Conservation (phyloP, 2,888 invertebrate genomes). For the Lissonota sp. region DNA sequence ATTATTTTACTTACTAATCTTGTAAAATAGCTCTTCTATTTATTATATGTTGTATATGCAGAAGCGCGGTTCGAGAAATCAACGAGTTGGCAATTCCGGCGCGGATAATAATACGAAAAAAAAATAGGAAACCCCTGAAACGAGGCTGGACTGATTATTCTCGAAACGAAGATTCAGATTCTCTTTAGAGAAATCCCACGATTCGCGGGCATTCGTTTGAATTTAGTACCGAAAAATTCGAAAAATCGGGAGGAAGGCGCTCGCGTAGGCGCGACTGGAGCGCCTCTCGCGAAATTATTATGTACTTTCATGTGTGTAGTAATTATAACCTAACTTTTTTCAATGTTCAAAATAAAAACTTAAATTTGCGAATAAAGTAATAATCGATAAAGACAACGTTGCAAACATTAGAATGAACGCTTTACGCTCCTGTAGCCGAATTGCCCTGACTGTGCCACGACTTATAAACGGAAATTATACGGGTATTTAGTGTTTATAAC, state of each 20-base stretch:
- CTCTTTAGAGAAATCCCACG: not conserved
- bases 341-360: constrained; percentile 3
- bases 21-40: not conserved
- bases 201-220: constrained; percentile 5
- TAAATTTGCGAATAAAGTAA: not conserved
- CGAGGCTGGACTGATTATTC: not conserved
- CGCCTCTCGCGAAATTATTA: not conserved
- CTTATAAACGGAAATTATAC: constrained; percentile 65
- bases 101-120: constrained; percentile 41
- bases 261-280: not conserved
- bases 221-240: not conserved
- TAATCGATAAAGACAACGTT: constrained; percentile 28
- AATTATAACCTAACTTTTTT: constrained; percentile 29
- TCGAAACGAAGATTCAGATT: constrained; percentile 20
- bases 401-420: constrained; percentile 70
- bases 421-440: constrained; percentile 68
- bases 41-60: constrained; percentile 3
- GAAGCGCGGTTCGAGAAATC: constrained; percentile 29
- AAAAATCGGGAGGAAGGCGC: not conserved
- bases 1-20: not conserved
- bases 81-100: not conserved
- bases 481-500: constrained; percentile 66
- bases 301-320: not conserved
- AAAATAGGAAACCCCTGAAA: constrained; percentile 28
- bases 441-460: constrained; percentile 55